phyloP scores from a whole-genome alignment of 2,797 vertebrate genomes.

The Aldrovandia affinis region DNA sequence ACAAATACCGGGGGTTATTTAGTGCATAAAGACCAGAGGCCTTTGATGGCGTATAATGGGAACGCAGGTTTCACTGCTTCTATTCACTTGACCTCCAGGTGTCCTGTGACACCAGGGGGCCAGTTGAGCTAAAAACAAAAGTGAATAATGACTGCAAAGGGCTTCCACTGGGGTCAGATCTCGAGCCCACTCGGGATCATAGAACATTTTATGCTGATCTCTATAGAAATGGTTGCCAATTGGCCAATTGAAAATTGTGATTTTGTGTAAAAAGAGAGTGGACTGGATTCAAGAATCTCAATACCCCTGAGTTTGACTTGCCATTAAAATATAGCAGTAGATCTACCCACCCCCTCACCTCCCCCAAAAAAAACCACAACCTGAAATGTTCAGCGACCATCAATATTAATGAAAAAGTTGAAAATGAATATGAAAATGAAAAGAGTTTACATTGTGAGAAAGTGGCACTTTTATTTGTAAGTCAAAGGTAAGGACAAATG shows the following conservation, averaged over 20 bases:
- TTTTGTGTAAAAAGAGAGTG: neutral
- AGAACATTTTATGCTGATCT: neutral
- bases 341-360: no score
- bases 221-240: neutral
- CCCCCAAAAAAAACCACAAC: no score
- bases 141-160: neutral
- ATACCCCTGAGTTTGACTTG: neutral
- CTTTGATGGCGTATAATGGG: neutral
- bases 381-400: neutral
- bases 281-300: neutral
- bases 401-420: neutral
- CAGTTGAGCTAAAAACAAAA: neutral
- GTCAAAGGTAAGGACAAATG: neutral
- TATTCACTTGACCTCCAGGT: slow-evolving; percentile 3
- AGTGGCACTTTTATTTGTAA: neutral
- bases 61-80: neutral
- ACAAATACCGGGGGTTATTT: neutral
- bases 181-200: neutral
- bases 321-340: no score
- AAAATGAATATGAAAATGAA: no score
- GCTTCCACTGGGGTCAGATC: neutral
- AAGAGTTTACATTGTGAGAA: neutral
- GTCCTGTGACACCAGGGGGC: neutral
- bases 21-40: neutral
- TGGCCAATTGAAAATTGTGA: neutral